Conservation (phyloP, 2,888 invertebrate genomes). For the Hylaea fasciaria region DNA sequence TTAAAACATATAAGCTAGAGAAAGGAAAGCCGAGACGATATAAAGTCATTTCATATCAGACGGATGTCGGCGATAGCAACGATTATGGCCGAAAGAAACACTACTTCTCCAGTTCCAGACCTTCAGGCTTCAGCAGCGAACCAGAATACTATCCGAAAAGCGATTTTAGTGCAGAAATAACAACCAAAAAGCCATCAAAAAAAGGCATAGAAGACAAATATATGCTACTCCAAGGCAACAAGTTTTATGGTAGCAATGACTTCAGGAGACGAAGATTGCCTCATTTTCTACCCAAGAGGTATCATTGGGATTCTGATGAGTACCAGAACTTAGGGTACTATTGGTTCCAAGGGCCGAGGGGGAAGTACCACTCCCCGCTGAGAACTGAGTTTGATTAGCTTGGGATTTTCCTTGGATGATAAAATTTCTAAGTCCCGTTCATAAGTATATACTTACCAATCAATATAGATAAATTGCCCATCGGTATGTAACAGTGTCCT, state of each 20-base stretch:
- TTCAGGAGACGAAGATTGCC: slow-evolving; percentile 48
- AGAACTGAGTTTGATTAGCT: no score
- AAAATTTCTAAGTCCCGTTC: no score
- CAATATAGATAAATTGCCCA: no score
- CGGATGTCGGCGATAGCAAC: not conserved
- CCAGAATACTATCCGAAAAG: not conserved
- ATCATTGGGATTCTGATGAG: slow-evolving; percentile 58
- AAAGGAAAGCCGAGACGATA: slow-evolving; percentile 8
- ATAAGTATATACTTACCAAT: no score
- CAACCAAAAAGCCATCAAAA: slow-evolving; percentile 16
- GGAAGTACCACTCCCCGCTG: slow-evolving; percentile 37
- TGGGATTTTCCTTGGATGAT: no score
- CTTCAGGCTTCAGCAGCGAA: not conserved
- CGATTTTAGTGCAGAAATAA: slow-evolving; percentile 1
- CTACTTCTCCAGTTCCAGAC: no score
- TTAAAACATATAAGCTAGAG: not conserved
- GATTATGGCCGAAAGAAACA: not conserved
- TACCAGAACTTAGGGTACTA: slow-evolving; percentile 57
- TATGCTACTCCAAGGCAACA: slow-evolving; percentile 38
- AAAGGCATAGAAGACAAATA: slow-evolving; percentile 20
- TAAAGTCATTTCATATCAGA: slow-evolving; percentile 5
- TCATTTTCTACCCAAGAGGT: slow-evolving; percentile 66
- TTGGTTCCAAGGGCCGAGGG: slow-evolving; percentile 66
- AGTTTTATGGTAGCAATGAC: slow-evolving; percentile 26
- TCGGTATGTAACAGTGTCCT: no score